Evolutionary conservation across 2,113 vertebrate genomes (phyloP).

Genomic region (Phocoena sinus): DNA sequence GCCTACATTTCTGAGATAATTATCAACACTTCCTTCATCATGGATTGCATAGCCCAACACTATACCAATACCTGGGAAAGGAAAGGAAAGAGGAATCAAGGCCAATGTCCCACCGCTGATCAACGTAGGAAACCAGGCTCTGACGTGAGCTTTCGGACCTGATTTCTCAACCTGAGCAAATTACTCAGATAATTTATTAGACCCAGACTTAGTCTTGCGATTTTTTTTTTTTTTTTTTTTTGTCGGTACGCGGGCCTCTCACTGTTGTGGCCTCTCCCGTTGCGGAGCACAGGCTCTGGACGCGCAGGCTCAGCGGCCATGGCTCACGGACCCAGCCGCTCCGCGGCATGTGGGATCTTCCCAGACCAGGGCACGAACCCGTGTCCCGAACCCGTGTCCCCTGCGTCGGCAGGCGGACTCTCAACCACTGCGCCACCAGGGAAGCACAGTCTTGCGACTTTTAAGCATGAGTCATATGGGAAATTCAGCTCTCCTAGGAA

Average conservation of each 20-base stretch:
- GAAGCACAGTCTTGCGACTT: not conserved
- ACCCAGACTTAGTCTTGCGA: not conserved
- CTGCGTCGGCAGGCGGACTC: too few relatives aligned
- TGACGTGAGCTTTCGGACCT: not conserved
- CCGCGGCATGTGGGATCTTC: too few relatives aligned
- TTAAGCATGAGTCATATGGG: not conserved
- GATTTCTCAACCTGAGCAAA: not conserved
- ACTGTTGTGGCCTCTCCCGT: too few relatives aligned
- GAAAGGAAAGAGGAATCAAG: not conserved
- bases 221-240: slow-evolving; percentile 45
- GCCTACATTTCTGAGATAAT: not conserved
- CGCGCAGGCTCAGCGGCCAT: too few relatives aligned
- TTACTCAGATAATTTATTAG: not conserved
- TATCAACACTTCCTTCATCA: not conserved
- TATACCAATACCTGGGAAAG: not conserved
- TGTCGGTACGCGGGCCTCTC: too few relatives aligned
- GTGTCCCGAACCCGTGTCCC: too few relatives aligned
- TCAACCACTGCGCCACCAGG: too few relatives aligned
- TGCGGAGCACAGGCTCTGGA: too few relatives aligned
- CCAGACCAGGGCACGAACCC: too few relatives aligned
- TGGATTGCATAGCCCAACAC: not conserved
- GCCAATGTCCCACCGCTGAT: not conserved
- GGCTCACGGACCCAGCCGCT: too few relatives aligned
- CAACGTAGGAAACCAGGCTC: not conserved
- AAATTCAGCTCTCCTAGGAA: not conserved